Base-by-base conservation (phyloP, 2,113 vertebrate species). In the Dipodomys spectabilis region DNA sequence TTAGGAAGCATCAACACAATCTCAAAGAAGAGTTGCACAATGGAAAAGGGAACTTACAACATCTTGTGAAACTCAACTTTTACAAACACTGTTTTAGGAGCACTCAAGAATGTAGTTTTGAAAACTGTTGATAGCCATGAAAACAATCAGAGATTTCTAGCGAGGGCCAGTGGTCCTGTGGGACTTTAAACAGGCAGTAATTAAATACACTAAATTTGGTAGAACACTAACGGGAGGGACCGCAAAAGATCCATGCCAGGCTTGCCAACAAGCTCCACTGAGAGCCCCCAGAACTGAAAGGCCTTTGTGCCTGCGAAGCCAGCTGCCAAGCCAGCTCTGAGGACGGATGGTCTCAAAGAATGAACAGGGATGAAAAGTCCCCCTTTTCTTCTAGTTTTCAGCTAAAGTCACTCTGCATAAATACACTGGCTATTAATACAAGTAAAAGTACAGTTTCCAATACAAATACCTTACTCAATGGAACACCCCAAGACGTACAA, bases 311-410 rank as follows among this genome's bases (percentile, higher is more conserved):
- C 44, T 72, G 28, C 23, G 20, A 68, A 82, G 64, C 57, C 72
- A 68, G 62, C n/a, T 68, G 83, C 80, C 93, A 92, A 88, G 62
- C 35, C 28, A 19, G 44, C 28, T 64, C 32, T 64, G 45, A 88
- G 72, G 32, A 88, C 4, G 3, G 72, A 67, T 20, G 7, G 57
- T 86, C 49, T 82, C 71, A 25, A 83, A 69, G 45, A 88, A 79
- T 53, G 78, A 60, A 84, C 49, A 22, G 8, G 90, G 22, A 19
- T 69, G 35, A 49, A 84, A 88, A 80, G 74, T 27, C 22, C 6
- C 23, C 28, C 49, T 53, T 39, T 89, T 65, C 71, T 73, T 86
- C 86, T 77, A 35, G 27, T 64, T 88, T 93, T 79, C 45, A 73
- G 67, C 32, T 62, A 60, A 64, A 45, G 2, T 71, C 83, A 62